Evolutionary conservation across 2,888 invertebrate species (phyloP).

Genomic region (Synanthedon myopaeformis): DNA sequence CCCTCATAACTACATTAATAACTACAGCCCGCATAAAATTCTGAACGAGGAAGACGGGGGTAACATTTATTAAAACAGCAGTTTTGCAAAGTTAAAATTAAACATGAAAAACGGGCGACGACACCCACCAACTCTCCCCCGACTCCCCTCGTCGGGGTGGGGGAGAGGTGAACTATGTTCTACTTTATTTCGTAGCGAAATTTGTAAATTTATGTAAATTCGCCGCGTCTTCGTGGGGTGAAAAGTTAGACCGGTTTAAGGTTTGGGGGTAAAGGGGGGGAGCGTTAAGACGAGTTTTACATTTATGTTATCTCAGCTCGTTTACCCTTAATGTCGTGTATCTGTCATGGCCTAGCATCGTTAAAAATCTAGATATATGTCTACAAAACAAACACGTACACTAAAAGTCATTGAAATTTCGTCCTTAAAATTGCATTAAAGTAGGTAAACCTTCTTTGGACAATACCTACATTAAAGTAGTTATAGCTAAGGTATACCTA

Average conservation of each 20-base stretch:
- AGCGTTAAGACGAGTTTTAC: slow-evolving; percentile 15
- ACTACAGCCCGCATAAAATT: slow-evolving; percentile 19
- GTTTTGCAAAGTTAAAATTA: slow-evolving; percentile 69
- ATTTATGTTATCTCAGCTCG: not conserved
- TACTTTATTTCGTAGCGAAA: slow-evolving; percentile 64
- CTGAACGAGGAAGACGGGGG: slow-evolving; percentile 53
- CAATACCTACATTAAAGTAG: too few species aligned
- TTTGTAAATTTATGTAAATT: slow-evolving; percentile 71
- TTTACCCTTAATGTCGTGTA: not conserved
- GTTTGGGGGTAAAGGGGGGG: slow-evolving; percentile 5
- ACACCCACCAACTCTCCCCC: slow-evolving; percentile 11
- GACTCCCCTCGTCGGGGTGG: slow-evolving; percentile 3
- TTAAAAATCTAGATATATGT: not conserved
- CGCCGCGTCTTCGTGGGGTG: slow-evolving; percentile 57
- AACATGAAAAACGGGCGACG: slow-evolving; percentile 64
- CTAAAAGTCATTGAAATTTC: too few species aligned
- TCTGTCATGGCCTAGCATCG: not conserved
- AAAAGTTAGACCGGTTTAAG: slow-evolving; percentile 30
- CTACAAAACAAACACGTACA: too few species aligned
- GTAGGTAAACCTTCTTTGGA: too few species aligned
- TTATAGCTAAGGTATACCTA: too few species aligned
- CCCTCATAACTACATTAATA: not conserved
- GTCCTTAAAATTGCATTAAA: too few species aligned
- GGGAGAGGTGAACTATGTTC: slow-evolving; percentile 33
- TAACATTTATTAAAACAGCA: slow-evolving; percentile 62